A percentile compares a stretch with the other conserved stretches of the same genome.
Evolutionary conservation across 1,140 invertebrate genomes (phyloP).

Genomic region (Chymomyza costata): DNA sequence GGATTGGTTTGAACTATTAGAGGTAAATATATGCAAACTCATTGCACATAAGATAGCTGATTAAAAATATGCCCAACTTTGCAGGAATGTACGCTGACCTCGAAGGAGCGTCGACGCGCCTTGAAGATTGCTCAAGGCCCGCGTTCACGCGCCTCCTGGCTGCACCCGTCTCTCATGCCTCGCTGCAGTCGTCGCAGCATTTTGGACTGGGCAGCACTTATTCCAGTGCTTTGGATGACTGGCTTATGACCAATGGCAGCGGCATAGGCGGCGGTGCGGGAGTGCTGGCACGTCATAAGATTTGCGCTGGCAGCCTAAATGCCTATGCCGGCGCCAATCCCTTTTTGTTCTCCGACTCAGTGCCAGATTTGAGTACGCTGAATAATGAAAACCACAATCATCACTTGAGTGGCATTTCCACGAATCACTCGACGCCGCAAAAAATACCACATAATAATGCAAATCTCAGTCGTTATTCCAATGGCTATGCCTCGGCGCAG

Average conservation of each 20-base stretch:
- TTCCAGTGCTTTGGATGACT: slow-evolving; percentile 76
- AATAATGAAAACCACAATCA: slow-evolving; percentile 74
- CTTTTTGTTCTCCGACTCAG: slow-evolving; percentile 70
- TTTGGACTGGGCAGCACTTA: slow-evolving; percentile 68
- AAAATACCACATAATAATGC: slow-evolving; percentile 67
- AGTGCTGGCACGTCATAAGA: slow-evolving; percentile 57
- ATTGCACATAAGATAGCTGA: too few species aligned
- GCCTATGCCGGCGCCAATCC: slow-evolving; percentile 66
- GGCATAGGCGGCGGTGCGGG: slow-evolving; percentile 40
- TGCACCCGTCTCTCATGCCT: slow-evolving; percentile 70
- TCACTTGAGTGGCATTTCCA: slow-evolving; percentile 64
- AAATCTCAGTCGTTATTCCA: slow-evolving; percentile 69
- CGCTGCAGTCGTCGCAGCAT: slow-evolving; percentile 66
- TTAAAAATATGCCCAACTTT: background rate
- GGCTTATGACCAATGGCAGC: slow-evolving; percentile 74
- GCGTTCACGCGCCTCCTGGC: slow-evolving; percentile 70
- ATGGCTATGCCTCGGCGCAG: slow-evolving; percentile 66
- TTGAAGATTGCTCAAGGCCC: slow-evolving; percentile 77
- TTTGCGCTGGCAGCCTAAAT: slow-evolving; percentile 66
- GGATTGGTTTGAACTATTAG: slow-evolving; percentile 80
- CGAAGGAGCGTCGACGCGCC: slow-evolving; percentile 78
- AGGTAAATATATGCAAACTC: slow-evolving; percentile 48
- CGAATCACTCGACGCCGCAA: slow-evolving; percentile 72
- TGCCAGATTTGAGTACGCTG: slow-evolving; percentile 69
- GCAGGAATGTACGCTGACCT: slow-evolving; percentile 79